Conservation (phyloP, 2,113 vertebrate species). For the Cyrtonyx montezumae region DNA sequence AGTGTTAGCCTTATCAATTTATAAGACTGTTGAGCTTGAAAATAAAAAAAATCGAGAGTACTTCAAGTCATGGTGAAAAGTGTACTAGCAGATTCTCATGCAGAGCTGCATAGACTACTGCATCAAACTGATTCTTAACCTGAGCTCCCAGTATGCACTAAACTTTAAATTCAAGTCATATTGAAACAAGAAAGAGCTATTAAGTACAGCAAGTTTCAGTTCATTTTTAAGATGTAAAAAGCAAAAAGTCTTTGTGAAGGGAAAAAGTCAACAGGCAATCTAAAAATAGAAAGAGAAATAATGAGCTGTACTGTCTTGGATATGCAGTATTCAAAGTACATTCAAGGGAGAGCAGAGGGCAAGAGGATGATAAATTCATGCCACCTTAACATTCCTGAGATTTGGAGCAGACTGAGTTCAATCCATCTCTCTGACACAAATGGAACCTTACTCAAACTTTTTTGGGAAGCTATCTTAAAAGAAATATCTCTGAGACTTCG, state of each 20-base stretch:
- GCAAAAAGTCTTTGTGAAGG: background rate
- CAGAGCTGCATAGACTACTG: background rate
- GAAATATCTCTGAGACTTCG: background rate
- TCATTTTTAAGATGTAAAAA: conserved; percentile 37
- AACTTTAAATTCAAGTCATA: background rate
- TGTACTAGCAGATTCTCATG: background rate
- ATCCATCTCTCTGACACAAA: background rate
- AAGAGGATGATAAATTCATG: background rate
- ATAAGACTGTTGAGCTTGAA: background rate
- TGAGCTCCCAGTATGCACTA: background rate
- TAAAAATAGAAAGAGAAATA: conserved; percentile 60
- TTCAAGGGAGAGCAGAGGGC: background rate
- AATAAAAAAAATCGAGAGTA: conserved; percentile 24
- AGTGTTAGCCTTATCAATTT: background rate
- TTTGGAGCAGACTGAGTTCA: background rate
- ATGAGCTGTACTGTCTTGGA: background rate
- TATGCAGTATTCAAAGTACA: conserved; percentile 60
- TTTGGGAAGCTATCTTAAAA: background rate
- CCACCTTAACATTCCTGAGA: conserved; percentile 12
- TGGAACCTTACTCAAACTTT: background rate
- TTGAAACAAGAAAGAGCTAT: background rate
- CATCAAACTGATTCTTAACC: background rate
- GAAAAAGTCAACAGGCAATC: background rate
- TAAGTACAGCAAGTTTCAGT: conserved; percentile 14
- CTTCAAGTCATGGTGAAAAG: background rate